A percentile compares a stretch with the other conserved stretches of the same genome.
phyloP scores from a whole-genome alignment of 2,888 invertebrate species.

The Nemotelus pantherinus region DNA sequence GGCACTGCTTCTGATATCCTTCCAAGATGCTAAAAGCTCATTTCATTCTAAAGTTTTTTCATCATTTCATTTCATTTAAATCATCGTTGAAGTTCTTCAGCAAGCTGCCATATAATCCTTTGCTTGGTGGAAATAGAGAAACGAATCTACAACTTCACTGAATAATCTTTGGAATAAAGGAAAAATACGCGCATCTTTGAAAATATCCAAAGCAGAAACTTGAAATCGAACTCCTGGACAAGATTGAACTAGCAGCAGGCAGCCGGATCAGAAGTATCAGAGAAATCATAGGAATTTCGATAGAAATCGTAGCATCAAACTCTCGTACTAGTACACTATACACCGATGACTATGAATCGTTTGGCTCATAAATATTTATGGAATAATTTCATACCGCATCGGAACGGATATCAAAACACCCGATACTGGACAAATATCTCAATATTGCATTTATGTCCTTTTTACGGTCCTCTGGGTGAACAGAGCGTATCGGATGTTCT shows the following conservation, averaged over 20 bases:
- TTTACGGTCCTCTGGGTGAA: conserved; percentile 10
- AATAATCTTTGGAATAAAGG: neutral
- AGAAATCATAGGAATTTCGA: neutral
- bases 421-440: conserved; percentile 43
- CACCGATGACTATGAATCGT: neutral
- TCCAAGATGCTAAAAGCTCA: too few species aligned
- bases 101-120: too few species aligned
- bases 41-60: too few species aligned
- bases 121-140: too few species aligned
- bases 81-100: too few species aligned
- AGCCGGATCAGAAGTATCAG: conserved; percentile 10
- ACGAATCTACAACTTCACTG: too few species aligned
- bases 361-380: conserved; percentile 45
- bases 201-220: conserved; percentile 31
- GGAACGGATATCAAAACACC: conserved; percentile 37
- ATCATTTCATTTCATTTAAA: too few species aligned
- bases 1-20: too few species aligned
- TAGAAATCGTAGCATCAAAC: too few species aligned
- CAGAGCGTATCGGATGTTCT: neutral
- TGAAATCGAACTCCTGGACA: neutral
- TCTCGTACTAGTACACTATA: neutral
- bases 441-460: conserved; percentile 45
- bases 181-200: conserved; percentile 17
- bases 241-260: neutral
- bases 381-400: conserved; percentile 43